Percentiles rank a stretch among this genome's conserved stretches.
Evolutionary conservation across 2,888 invertebrate species (phyloP).

Genomic region (Deilephila porcellus): DNA sequence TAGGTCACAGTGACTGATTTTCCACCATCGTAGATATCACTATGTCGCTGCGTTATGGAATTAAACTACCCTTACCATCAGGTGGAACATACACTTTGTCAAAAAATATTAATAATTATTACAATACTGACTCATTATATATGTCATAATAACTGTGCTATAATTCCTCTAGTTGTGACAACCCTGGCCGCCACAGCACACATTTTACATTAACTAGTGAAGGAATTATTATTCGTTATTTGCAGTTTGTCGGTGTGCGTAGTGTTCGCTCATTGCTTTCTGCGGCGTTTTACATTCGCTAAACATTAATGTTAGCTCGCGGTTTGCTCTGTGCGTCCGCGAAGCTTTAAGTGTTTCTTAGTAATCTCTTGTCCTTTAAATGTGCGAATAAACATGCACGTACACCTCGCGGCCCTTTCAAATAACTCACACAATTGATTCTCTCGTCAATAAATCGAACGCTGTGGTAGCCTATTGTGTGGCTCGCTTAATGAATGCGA

Average conservation of each 20-base stretch:
- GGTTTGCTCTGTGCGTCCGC: constrained; percentile 58
- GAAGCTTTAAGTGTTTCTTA: constrained; percentile 63
- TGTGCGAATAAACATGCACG: constrained; percentile 45
- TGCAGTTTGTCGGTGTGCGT: constrained; percentile 57
- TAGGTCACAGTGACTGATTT: no score
- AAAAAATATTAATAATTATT: no score
- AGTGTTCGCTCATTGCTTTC: constrained; percentile 60
- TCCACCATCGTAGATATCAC: no score
- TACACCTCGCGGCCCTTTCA: constrained; percentile 27
- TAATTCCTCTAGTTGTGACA: neutral
- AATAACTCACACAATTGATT: constrained; percentile 31
- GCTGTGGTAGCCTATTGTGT: constrained; percentile 19
- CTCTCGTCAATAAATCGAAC: constrained; percentile 25
- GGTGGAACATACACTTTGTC: no score
- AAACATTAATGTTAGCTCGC: constrained; percentile 70
- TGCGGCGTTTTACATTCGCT: constrained; percentile 67
- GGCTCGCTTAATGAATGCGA: constrained; percentile 10
- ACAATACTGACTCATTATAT: neutral
- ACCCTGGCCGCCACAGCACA: constrained; percentile 36
- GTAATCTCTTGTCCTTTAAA: constrained; percentile 53
- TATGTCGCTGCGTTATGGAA: no score
- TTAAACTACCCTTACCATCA: no score
- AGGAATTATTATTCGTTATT: constrained; percentile 74
- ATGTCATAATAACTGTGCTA: neutral
- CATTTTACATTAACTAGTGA: constrained; percentile 65